Conservation (phyloP, 2,113 vertebrate genomes). For the Desmodus rotundus region DNA sequence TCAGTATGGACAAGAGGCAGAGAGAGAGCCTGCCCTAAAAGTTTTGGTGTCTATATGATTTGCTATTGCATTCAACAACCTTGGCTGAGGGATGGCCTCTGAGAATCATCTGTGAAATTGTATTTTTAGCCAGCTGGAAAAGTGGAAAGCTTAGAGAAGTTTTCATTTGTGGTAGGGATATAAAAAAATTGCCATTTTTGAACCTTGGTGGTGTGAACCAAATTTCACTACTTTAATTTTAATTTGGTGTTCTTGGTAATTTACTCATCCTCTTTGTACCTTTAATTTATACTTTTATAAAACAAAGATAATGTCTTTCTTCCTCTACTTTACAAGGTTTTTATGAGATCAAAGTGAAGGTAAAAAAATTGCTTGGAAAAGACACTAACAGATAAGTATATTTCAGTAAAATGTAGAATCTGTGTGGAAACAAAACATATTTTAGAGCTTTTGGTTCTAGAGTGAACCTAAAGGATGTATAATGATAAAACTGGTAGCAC, state of each 20-base stretch:
- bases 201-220: background rate
- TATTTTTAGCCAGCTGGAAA: constrained; percentile 23
- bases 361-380: constrained; percentile 31
- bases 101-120: background rate
- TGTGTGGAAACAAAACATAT: constrained; percentile 1
- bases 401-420: constrained; percentile 30
- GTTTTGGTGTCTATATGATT: background rate
- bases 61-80: background rate
- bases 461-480: constrained; percentile 31
- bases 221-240: constrained; percentile 10
- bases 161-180: constrained; percentile 16
- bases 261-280: constrained; percentile 15
- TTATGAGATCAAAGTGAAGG: constrained; percentile 16
- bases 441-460: constrained; percentile 41
- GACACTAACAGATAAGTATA: background rate
- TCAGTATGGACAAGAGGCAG: background rate
- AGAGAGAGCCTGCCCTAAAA: background rate
- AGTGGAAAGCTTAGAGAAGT: background rate
- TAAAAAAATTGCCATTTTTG: constrained; percentile 35
- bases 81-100: background rate
- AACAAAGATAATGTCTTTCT: constrained; percentile 19
- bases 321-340: constrained; percentile 25
- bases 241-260: constrained; percentile 1
- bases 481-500: constrained; percentile 37
- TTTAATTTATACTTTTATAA: constrained; percentile 43